Base-by-base conservation (phyloP, 1,140 invertebrate species). In the Caerostris darwini region DNA sequence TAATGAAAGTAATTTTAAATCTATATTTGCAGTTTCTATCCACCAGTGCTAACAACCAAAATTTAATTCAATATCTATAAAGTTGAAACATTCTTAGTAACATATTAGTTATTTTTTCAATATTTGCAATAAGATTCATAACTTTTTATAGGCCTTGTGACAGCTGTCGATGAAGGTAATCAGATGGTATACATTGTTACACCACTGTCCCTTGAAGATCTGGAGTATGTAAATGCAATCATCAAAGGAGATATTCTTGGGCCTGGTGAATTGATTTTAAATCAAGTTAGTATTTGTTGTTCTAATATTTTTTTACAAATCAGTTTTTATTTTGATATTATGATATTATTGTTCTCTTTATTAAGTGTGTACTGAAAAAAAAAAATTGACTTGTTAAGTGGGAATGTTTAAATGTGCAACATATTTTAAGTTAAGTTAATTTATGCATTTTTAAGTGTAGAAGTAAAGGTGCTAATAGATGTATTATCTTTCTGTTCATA, bases 141-240 rank as follows among this genome's bases (percentile, higher is more conserved):
- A 64, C 57, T 85, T 71, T 50, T 92, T 85, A 19, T n/a, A 93
- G 92, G 92, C 34, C 50, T 93, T 7, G 92, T 93, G 3, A 77
- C 61, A 58, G 82, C 61, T 19, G 34, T 64, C 12, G 67, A 93
- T 71, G 92, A 93, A 87, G 17, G 10, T 6, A 58, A 93, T 53
- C 82, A 58, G 71, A 10, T 87, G 34, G n/a, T 93, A 7, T 93
- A 87, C 50, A 77, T 93, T 7, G 34, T 93, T 6, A 86, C 92
- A 50, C 92, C 92, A 8, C 34, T 93, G 19, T 8, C 17, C 14
- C n/a, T 86, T n/a, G 17, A 93, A 50, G n/a, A 85, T 53, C 17
- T 93, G 17, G 54, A 86, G n/a, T 77, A 64, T 19, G 92, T 93
- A 3, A 93, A 93, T 87, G 92, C 92, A 10, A 58, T 93, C 34